phyloP scores from a whole-genome alignment of 1,140 invertebrate species.

The Phortica variegata region DNA sequence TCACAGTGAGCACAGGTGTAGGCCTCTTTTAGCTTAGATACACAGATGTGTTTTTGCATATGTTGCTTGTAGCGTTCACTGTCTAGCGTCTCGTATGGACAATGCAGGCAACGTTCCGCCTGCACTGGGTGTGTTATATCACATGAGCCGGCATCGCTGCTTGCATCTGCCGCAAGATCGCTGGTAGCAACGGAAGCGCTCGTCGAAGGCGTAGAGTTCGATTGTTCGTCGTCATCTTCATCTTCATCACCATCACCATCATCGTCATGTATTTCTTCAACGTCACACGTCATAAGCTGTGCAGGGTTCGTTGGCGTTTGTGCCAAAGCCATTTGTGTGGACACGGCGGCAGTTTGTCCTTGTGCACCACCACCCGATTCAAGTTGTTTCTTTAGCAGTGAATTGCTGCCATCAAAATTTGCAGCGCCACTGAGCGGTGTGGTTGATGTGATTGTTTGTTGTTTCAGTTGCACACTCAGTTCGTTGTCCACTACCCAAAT shows the following conservation, averaged over 20 bases:
- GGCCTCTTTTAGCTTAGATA: constrained; percentile 69
- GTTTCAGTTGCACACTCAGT: constrained; percentile 35
- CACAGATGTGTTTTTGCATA: constrained; percentile 68
- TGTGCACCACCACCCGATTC: constrained; percentile 29
- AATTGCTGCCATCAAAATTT: constrained; percentile 36
- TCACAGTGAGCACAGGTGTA: constrained; percentile 81
- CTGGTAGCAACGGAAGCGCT: constrained; percentile 43
- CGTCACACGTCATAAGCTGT: neutral
- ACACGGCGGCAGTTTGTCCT: neutral
- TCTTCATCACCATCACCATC: constrained; percentile 4
- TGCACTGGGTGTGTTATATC: constrained; percentile 59
- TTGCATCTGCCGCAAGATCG: constrained; percentile 39
- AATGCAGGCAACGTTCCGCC: constrained; percentile 71
- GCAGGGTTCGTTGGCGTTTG: constrained; percentile 10
- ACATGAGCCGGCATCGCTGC: constrained; percentile 37
- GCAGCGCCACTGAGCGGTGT: constrained; percentile 8
- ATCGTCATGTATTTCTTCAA: neutral
- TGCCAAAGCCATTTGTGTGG: constrained; percentile 1
- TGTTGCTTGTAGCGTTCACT: constrained; percentile 36
- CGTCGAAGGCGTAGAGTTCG: constrained; percentile 39
- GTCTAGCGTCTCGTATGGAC: constrained; percentile 40
- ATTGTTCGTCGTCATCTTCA: constrained; percentile 31
- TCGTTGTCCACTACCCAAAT: constrained; percentile 58
- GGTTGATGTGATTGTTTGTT: constrained; percentile 25
- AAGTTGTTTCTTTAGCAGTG: constrained; percentile 46